A percentile compares a stretch with the other conserved stretches of the same genome.
phyloP scores from a whole-genome alignment of 2,113 vertebrate genomes.

The Paraplagusia blochii region DNA sequence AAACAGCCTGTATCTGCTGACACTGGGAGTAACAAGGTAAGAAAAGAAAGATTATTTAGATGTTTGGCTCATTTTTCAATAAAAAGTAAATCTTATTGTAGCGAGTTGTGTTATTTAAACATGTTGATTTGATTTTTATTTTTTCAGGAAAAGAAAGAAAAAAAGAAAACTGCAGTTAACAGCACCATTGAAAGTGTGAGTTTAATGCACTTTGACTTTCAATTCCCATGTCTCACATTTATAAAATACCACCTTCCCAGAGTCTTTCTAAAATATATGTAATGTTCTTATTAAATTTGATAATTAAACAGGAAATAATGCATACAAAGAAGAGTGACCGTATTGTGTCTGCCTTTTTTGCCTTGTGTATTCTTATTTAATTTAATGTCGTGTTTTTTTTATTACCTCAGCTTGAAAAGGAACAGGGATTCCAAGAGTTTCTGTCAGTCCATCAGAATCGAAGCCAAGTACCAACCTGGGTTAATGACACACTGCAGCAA shows the following conservation, averaged over 20 bases:
- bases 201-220: neutral
- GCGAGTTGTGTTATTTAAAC: no score
- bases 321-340: no score
- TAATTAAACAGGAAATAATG: no score
- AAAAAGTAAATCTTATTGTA: no score
- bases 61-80: no score
- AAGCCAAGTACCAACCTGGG: slow-evolving; percentile 84
- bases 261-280: no score
- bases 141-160: slow-evolving; percentile 75
- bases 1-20: slow-evolving; percentile 46
- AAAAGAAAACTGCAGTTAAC: slow-evolving; percentile 55
- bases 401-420: slow-evolving; percentile 79
- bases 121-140: neutral
- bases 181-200: slow-evolving; percentile 77
- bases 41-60: no score
- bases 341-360: neutral
- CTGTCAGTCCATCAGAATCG: slow-evolving; percentile 88
- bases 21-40: slow-evolving; percentile 69
- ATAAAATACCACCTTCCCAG: no score
- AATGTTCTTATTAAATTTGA: no score
- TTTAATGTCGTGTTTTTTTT: neutral
- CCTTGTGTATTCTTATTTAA: neutral
- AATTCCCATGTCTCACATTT: neutral
- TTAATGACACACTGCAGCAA: slow-evolving; percentile 79
- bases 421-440: slow-evolving; percentile 89